Evolutionary conservation across 1,140 invertebrate species (phyloP).

Genomic region (Triops longicaudatus): DNA sequence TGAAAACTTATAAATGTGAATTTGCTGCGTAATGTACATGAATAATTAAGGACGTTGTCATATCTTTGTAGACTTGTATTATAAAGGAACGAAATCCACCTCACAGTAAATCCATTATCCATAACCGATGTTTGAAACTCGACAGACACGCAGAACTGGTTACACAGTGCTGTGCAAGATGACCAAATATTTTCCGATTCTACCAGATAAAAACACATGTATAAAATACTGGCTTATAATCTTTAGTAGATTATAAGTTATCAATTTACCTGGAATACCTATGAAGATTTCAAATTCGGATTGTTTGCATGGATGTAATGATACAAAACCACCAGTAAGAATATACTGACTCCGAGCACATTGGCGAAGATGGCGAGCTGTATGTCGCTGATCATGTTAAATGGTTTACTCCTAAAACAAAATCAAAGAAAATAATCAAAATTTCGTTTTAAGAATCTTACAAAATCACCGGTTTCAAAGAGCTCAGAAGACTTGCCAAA

Average conservation of each 20-base stretch:
- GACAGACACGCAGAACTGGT: not conserved
- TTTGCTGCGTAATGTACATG: not conserved
- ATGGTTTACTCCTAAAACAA: not conserved
- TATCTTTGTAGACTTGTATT: not conserved
- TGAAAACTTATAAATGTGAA: not conserved
- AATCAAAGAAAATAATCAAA: not conserved
- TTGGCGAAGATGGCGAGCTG: constrained; percentile 94
- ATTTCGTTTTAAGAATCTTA: not conserved
- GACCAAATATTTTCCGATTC: not conserved
- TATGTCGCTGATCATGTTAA: constrained; percentile 89
- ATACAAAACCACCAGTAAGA: constrained; percentile 88
- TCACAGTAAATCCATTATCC: not conserved
- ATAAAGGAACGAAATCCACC: constrained; percentile 1
- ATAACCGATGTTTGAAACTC: not conserved
- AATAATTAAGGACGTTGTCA: too few relatives aligned
- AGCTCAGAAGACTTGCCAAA: not conserved
- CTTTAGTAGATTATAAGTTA: not conserved
- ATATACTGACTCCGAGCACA: constrained; percentile 83
- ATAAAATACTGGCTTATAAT: too few relatives aligned
- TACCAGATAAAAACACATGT: too few relatives aligned
- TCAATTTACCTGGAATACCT: not conserved
- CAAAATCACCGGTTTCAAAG: not conserved
- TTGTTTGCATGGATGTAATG: constrained; percentile 90
- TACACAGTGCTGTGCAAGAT: not conserved
- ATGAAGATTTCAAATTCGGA: constrained; percentile 16